Evolutionary conservation across 2,113 vertebrate species (phyloP).

Genomic region (Melozone crissalis): DNA sequence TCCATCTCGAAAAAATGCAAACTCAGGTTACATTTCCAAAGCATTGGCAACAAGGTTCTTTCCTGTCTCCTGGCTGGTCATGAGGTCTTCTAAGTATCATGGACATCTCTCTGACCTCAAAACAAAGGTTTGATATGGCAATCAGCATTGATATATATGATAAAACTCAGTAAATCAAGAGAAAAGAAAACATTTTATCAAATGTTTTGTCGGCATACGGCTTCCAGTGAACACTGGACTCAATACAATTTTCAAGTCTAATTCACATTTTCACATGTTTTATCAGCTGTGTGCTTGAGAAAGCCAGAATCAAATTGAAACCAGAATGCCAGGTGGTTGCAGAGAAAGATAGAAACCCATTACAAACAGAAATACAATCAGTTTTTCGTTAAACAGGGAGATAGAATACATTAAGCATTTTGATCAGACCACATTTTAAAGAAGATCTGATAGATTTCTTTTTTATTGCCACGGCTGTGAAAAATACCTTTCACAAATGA

Average conservation of each 20-base stretch:
- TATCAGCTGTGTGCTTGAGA: neutral
- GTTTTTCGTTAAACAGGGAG: neutral
- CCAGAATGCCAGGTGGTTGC: neutral
- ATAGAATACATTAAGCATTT: neutral
- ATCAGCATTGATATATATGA: neutral
- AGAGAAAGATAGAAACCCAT: neutral
- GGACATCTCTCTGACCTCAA: neutral
- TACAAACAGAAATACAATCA: neutral
- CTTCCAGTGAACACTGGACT: neutral
- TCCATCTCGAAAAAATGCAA: neutral
- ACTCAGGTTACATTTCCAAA: neutral
- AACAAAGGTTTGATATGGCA: neutral
- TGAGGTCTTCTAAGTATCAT: neutral
- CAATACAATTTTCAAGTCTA: neutral
- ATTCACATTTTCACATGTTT: neutral
- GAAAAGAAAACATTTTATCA: neutral
- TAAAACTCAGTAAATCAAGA: neutral
- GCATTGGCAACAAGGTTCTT: neutral
- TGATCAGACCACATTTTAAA: neutral
- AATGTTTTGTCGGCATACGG: rapidly evolving
- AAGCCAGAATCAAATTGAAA: neutral
- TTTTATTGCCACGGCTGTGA: neutral
- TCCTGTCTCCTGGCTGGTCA: neutral
- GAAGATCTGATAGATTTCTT: neutral
- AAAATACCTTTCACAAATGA: neutral